Base-by-base conservation (phyloP, 1,140 invertebrate species). In the Parasteatoda tepidariorum region DNA sequence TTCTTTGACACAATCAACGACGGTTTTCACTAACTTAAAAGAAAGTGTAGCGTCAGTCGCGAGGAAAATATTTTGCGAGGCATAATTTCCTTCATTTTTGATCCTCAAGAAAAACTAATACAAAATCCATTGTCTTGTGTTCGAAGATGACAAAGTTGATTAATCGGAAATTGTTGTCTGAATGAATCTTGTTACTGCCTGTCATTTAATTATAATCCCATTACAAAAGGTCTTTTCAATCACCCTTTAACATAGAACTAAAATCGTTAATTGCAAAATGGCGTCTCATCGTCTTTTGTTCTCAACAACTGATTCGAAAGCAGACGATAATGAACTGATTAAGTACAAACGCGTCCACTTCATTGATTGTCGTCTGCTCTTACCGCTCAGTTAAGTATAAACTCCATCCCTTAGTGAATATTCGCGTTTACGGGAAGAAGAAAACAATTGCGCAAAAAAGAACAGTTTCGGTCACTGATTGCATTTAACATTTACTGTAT, bases 241-340 rank as follows among this genome's bases (percentile, higher is more conserved):
- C 70, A 73, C 24, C 33, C 66, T 68, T 68, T 34, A 28, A 41
- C 54, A 73, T 31, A 57, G 54, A 31, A 73, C 41, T 33, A 3
- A 34, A n/a, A 59, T 15, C 48, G 31, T 73, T 57, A 73, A 73
- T 75, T 75, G 73, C 73, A 28, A 62, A 75, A 75, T 75, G 73
- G 57, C 73, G 22, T 41, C 28, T 6, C 26, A 18, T 11, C n/a
- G 48, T 4, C 31, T 31, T 61, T 62, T 62, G 73, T 61, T 62
- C 73, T 13, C 31, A 30, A 38, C 57, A 5, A 38, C 6, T 54
- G 33, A 62, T 75, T 75, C 31, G 31, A 75, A 75, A 75, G 57
- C 24, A 5, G 31, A 61, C 22, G 31, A 62, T 61, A 61, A 75
- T 61, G 57, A 75, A 62, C 57, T 38, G 33, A 75, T 75, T 75